phyloP scores from a whole-genome alignment of 2,888 invertebrate genomes.

The Synanthedon tipuliformis region DNA sequence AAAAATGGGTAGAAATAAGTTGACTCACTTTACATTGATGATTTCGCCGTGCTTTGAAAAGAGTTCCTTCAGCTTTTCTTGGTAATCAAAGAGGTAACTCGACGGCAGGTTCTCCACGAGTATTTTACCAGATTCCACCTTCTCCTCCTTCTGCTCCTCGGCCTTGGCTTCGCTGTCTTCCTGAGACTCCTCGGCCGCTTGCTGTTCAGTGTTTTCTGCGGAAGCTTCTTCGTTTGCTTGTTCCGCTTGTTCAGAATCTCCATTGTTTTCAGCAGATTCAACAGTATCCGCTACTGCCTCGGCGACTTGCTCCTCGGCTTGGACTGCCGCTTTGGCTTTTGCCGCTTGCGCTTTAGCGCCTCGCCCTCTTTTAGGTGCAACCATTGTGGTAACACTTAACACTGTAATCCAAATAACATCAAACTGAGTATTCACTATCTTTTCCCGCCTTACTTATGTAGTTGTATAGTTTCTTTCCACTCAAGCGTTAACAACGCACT shows the following conservation, averaged over 20 bases:
- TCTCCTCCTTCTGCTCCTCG: slow-evolving; percentile 44
- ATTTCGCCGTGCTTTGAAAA: slow-evolving; percentile 63
- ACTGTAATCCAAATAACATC: slow-evolving; percentile 1
- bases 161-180: slow-evolving; percentile 31
- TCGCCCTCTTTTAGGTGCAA: slow-evolving; percentile 59
- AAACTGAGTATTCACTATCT: slow-evolving; percentile 14
- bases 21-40: slow-evolving; percentile 50
- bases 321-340: slow-evolving; percentile 40
- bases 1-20: background rate
- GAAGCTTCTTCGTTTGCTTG: slow-evolving; percentile 11
- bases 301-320: slow-evolving; percentile 30
- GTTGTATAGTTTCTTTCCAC: slow-evolving; percentile 16
- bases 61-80: slow-evolving; percentile 62
- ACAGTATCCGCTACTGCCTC: slow-evolving; percentile 25
- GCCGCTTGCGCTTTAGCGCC: slow-evolving; percentile 52
- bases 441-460: slow-evolving; percentile 15
- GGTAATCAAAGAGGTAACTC: slow-evolving; percentile 60
- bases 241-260: slow-evolving; percentile 33
- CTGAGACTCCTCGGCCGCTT: slow-evolving; percentile 14
- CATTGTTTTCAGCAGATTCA: slow-evolving; percentile 43
- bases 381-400: slow-evolving; percentile 33
- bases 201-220: too few species aligned
- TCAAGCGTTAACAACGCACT: slow-evolving; percentile 18
- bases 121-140: slow-evolving; percentile 63
- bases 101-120: slow-evolving; percentile 60